A percentile compares a stretch with the other conserved stretches of the same genome.
These are phyloP conservation scores for Pseudomyrmex concolor DNA, from an alignment of 1,140 invertebrate species.

Conservation along the genomic window DNA sequence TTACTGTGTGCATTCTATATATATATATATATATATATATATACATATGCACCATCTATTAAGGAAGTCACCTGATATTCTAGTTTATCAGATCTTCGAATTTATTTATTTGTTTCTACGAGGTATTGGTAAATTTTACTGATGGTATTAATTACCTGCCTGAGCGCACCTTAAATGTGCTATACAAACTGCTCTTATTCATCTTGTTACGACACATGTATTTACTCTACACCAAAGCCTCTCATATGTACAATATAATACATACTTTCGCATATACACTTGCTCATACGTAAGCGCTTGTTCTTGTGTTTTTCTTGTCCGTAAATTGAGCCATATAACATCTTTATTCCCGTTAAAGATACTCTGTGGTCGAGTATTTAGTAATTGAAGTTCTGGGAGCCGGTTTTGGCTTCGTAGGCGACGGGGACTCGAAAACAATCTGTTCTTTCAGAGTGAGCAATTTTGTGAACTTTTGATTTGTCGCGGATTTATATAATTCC, in stretches of 20 bases:
- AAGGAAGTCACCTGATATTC: not conserved
- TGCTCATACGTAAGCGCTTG: not conserved
- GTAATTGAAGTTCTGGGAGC: slow-evolving; percentile 78
- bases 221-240: slow-evolving; percentile 48
- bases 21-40: no score
- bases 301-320: slow-evolving; percentile 3
- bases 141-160: slow-evolving; percentile 49
- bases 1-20: slow-evolving; percentile 33
- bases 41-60: not conserved
- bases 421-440: slow-evolving; percentile 74
- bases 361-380: slow-evolving; percentile 81
- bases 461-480: slow-evolving; percentile 79
- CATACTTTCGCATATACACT: slow-evolving; percentile 11
- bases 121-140: slow-evolving; percentile 28
- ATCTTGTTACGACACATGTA: slow-evolving; percentile 29
- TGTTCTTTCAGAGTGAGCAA: slow-evolving; percentile 78
- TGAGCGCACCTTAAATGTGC: slow-evolving; percentile 31
- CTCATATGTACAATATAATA: slow-evolving; percentile 68
- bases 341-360: slow-evolving; percentile 71
- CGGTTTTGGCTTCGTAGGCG: slow-evolving; percentile 75
- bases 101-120: slow-evolving; percentile 15
- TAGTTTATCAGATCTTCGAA: not conserved
- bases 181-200: slow-evolving; percentile 10
- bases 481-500: slow-evolving; percentile 81
- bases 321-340: not conserved